Percentiles rank a stretch among this genome's conserved stretches.
These are phyloP conservation scores for Chrysolina oricalcia DNA, from an alignment of 2,888 invertebrate species.

Conservation along the genomic window DNA sequence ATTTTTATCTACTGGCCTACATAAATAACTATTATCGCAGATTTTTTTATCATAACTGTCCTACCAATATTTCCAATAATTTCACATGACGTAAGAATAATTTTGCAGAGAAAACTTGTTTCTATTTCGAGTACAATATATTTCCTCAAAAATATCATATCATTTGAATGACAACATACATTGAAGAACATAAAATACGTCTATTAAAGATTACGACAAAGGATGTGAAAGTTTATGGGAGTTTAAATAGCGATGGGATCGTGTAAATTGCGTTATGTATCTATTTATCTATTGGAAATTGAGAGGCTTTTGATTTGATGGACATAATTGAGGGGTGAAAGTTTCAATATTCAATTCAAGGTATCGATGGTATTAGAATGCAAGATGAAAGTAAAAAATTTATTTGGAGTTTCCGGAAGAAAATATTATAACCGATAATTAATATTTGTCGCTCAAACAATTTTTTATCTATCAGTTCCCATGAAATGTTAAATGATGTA, in stretches of 20 bases:
- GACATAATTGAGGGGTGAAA: conserved; percentile 3
- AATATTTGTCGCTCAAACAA: neutral
- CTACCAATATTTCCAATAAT: no score
- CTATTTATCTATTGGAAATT: neutral
- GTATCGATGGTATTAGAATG: conserved; percentile 4
- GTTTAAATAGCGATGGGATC: conserved; percentile 1
- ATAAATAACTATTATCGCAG: no score
- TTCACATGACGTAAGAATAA: neutral
- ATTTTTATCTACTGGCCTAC: no score
- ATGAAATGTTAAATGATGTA: no score
- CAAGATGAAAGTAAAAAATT: conserved; percentile 12
- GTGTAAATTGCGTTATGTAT: neutral
- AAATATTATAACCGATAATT: neutral
- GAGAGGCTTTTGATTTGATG: neutral
- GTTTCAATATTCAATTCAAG: neutral
- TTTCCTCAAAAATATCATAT: neutral
- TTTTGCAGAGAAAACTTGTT: neutral
- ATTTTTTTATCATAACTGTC: no score
- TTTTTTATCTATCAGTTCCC: neutral
- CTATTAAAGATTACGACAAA: conserved; percentile 1
- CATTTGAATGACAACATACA: neutral
- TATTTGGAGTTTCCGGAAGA: neutral
- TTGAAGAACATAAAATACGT: neutral
- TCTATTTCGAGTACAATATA: neutral
- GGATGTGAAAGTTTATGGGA: conserved; percentile 15